Evolutionary conservation across 1,140 invertebrate genomes (phyloP).

Genomic region (Sogatella furcifera): DNA sequence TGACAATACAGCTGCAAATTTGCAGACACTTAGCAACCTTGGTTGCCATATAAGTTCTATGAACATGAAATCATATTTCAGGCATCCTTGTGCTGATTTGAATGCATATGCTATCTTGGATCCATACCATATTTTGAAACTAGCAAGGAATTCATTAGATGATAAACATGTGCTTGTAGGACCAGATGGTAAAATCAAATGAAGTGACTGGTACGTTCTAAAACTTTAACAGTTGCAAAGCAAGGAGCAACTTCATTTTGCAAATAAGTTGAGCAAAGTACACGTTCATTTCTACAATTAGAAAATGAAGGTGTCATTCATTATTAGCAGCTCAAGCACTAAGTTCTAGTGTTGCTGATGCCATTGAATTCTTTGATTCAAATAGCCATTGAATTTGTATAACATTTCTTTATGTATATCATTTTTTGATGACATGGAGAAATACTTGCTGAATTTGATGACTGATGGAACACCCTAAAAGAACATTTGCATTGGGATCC

Average conservation of each 20-base stretch:
- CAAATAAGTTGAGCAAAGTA: neutral
- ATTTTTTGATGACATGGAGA: neutral
- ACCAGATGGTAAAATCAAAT: neutral
- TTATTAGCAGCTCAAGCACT: neutral
- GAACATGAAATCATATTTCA: too few relatives aligned
- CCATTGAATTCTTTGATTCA: neutral
- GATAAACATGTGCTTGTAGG: neutral
- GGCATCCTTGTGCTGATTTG: too few relatives aligned
- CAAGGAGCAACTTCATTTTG: neutral
- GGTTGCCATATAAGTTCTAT: neutral
- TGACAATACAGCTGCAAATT: neutral
- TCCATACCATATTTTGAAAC: too few relatives aligned
- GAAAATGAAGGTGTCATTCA: neutral
- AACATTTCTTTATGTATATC: neutral
- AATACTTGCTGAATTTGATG: neutral
- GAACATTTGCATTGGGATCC: conserved; percentile 14
- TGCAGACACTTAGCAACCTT: neutral
- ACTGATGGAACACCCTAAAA: neutral
- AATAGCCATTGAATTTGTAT: too few relatives aligned
- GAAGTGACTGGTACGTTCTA: neutral
- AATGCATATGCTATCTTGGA: too few relatives aligned
- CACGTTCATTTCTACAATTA: neutral
- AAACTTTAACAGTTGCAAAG: neutral
- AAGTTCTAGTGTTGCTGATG: neutral
- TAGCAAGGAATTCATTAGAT: too few relatives aligned